A percentile compares a stretch with the other conserved stretches of the same genome.
These are phyloP conservation scores for Euspilapteryx auroguttella DNA, from an alignment of 2,888 invertebrate species.

Conservation along the genomic window DNA sequence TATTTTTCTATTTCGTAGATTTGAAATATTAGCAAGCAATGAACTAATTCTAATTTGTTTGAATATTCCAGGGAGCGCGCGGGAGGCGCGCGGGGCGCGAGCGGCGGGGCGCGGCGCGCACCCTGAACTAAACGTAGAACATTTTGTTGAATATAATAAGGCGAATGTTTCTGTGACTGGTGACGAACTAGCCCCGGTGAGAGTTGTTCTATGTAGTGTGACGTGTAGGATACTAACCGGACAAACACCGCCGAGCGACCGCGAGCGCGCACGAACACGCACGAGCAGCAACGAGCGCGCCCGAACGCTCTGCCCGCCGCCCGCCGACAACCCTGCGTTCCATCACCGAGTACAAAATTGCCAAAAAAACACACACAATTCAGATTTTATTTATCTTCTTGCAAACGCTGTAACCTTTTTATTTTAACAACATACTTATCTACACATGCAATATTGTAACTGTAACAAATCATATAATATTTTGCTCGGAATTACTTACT, in stretches of 20 bases:
- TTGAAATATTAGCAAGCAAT: too few relatives aligned
- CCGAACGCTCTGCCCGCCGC: background rate
- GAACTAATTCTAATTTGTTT: too few relatives aligned
- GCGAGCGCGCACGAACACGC: too few relatives aligned
- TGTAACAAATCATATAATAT: too few relatives aligned
- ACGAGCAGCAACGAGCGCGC: background rate
- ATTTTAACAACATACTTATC: too few relatives aligned
- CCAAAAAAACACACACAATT: constrained; percentile 41
- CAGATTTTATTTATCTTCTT: too few relatives aligned
- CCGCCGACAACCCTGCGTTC: constrained; percentile 14
- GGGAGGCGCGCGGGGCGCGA: constrained; percentile 6
- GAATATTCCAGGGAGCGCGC: constrained; percentile 1
- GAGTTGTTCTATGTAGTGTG: constrained; percentile 5
- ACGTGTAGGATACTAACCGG: too few relatives aligned
- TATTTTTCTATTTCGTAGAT: too few relatives aligned
- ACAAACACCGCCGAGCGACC: too few relatives aligned
- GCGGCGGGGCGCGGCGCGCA: too few relatives aligned
- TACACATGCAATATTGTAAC: background rate
- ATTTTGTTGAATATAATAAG: constrained; percentile 54
- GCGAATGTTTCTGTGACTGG: constrained; percentile 48
- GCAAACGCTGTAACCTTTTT: too few relatives aligned
- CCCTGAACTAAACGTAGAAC: constrained; percentile 50
- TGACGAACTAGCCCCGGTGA: constrained; percentile 10
- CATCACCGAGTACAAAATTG: constrained; percentile 60
- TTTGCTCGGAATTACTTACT: too few relatives aligned